Evolutionary conservation across 2,797 vertebrate genomes (phyloP).

Genomic region (Silurus aristotelis): DNA sequence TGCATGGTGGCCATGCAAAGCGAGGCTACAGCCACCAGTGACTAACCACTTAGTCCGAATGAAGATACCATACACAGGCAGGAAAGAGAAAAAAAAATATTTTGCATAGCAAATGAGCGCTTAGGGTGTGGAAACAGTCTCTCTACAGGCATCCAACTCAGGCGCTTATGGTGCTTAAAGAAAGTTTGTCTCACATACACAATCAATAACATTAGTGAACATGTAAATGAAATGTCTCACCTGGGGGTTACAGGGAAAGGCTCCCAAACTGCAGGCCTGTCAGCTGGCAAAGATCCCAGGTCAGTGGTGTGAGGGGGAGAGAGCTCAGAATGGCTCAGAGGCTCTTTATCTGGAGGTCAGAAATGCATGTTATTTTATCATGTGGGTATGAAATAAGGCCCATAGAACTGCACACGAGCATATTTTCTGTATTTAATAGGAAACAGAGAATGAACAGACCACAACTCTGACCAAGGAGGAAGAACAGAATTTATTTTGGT

Average conservation of each 20-base stretch:
- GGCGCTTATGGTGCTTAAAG: background rate
- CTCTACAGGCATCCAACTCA: background rate
- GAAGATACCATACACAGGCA: slow-evolving; percentile 43
- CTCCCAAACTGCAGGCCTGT: slow-evolving; percentile 45
- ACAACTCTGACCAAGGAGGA: background rate
- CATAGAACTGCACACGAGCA: background rate
- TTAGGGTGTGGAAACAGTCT: slow-evolving; percentile 47
- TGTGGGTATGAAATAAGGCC: background rate
- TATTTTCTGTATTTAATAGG: too few species aligned
- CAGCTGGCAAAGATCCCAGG: slow-evolving; percentile 39
- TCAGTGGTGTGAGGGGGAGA: slow-evolving; percentile 24
- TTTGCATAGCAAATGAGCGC: slow-evolving; percentile 77
- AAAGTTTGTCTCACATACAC: background rate
- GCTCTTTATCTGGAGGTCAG: slow-evolving; percentile 69
- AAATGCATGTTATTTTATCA: background rate
- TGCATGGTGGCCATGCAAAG: slow-evolving; percentile 52
- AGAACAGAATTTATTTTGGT: background rate
- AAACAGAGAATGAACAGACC: background rate
- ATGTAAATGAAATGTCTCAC: slow-evolving; percentile 55
- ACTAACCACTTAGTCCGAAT: slow-evolving; percentile 17
- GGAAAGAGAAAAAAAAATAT: slow-evolving; percentile 24
- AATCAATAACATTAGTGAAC: background rate
- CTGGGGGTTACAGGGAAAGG: slow-evolving; percentile 49
- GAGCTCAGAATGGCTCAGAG: slow-evolving; percentile 55
- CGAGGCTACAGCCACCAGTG: slow-evolving; percentile 19